Conservation (phyloP, 2,888 invertebrate species). For the Sinohyriopsis cumingii region DNA sequence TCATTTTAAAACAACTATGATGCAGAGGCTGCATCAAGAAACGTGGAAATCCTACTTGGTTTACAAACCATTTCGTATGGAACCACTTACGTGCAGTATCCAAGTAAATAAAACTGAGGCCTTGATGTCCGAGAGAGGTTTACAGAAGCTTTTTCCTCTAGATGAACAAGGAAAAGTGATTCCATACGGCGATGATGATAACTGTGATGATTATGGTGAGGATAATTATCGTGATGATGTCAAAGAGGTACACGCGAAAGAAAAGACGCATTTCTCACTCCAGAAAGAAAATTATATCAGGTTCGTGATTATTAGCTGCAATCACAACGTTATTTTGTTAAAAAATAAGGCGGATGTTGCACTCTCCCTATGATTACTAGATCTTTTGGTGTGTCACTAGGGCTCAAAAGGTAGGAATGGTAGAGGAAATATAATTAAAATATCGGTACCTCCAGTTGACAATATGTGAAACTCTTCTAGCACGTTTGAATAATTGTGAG, state of each 20-base stretch:
- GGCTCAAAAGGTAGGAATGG: no score
- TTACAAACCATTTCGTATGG: slow-evolving; percentile 26
- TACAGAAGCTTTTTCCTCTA: no score
- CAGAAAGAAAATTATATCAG: neutral
- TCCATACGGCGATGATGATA: neutral
- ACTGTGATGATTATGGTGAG: neutral
- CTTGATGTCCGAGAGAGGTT: no score
- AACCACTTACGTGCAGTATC: slow-evolving; percentile 21
- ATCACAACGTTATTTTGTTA: no score
- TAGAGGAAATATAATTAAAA: no score
- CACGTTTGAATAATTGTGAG: no score
- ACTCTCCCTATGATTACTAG: no score
- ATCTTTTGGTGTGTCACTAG: no score
- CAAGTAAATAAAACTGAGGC: neutral
- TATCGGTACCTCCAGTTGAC: no score
- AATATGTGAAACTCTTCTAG: no score
- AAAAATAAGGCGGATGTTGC: neutral
- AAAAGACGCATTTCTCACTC: neutral
- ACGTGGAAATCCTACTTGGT: slow-evolving; percentile 14
- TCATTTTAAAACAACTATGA: slow-evolving; percentile 18
- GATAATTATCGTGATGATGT: neutral
- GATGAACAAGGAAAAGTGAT: neutral
- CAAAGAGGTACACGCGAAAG: neutral
- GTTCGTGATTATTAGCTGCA: no score
- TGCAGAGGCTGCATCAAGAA: slow-evolving; percentile 10